phyloP scores from a whole-genome alignment of 2,888 invertebrate species.

The Apamea monoglypha region DNA sequence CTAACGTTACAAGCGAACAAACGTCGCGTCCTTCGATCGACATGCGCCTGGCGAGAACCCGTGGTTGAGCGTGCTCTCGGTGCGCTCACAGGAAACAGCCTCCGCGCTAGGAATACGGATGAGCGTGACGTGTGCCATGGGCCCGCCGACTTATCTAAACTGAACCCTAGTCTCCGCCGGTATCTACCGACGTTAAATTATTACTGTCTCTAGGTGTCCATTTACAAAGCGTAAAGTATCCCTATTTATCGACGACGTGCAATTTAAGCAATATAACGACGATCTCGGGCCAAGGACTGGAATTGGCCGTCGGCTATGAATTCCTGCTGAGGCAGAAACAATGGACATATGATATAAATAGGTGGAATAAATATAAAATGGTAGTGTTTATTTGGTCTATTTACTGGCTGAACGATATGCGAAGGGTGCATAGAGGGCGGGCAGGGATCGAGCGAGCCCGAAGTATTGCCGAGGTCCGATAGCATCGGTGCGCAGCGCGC shows the following conservation, averaged over 20 bases:
- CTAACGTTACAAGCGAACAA: constrained; percentile 55
- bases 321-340: constrained; percentile 84
- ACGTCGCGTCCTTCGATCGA: constrained; percentile 60
- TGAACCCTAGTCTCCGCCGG: constrained; percentile 67
- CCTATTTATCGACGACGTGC: constrained; percentile 71
- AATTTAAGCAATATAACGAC: constrained; percentile 81
- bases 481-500: constrained; percentile 84
- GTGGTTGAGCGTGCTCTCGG: constrained; percentile 74
- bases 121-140: constrained; percentile 81
- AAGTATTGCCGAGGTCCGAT: constrained; percentile 81
- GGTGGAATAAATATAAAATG: constrained; percentile 86
- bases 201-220: constrained; percentile 67
- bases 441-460: constrained; percentile 83
- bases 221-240: constrained; percentile 72
- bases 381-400: constrained; percentile 85
- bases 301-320: constrained; percentile 84
- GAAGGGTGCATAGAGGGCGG: constrained; percentile 87
- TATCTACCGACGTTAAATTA: constrained; percentile 75
- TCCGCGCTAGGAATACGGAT: constrained; percentile 87
- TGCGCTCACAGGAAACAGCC: constrained; percentile 84
- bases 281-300: constrained; percentile 76
- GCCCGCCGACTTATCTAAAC: constrained; percentile 73
- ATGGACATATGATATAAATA: constrained; percentile 89
- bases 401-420: constrained; percentile 85
- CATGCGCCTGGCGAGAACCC: constrained; percentile 72